Evolutionary conservation across 2,888 invertebrate species (phyloP).

Genomic region (Melitaea athalia): DNA sequence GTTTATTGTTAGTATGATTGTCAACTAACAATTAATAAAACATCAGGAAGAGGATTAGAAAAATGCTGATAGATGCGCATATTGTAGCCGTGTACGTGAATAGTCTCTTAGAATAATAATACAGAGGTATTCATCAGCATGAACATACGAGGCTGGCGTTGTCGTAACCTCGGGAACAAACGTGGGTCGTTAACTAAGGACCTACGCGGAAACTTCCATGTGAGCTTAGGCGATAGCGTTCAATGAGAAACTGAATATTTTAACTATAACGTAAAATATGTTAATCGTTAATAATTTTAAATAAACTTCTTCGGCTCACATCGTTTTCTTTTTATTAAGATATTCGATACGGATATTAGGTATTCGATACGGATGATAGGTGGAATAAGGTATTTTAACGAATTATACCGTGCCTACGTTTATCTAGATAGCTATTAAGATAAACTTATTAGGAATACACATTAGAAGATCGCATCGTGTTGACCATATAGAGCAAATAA

Average conservation of each 20-base stretch:
- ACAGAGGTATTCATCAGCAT: conserved; percentile 51
- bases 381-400: conserved; percentile 4
- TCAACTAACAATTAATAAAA: conserved; percentile 19
- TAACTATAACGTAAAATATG: conserved; percentile 28
- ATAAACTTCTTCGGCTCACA: not conserved
- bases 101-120: conserved; percentile 68
- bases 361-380: not conserved
- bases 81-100: conserved; percentile 46
- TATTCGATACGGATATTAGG: not conserved
- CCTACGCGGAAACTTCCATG: conserved; percentile 71
- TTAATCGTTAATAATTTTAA: conserved; percentile 1
- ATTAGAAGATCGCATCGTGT: conserved; percentile 6
- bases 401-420: conserved; percentile 8
- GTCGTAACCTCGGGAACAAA: conserved; percentile 65
- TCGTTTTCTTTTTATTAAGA: not conserved
- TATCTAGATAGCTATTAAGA: conserved; percentile 16
- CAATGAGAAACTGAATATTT: conserved; percentile 48
- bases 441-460: conserved; percentile 19
- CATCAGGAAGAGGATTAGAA: conserved; percentile 38
- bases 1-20: not conserved
- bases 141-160: conserved; percentile 52
- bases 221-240: conserved; percentile 47
- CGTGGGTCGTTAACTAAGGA: conserved; percentile 74
- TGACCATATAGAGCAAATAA: conserved; percentile 30
- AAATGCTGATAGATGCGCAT: conserved; percentile 32